phyloP scores from a whole-genome alignment of 2,888 invertebrate genomes.

The Drosophila formosana region DNA sequence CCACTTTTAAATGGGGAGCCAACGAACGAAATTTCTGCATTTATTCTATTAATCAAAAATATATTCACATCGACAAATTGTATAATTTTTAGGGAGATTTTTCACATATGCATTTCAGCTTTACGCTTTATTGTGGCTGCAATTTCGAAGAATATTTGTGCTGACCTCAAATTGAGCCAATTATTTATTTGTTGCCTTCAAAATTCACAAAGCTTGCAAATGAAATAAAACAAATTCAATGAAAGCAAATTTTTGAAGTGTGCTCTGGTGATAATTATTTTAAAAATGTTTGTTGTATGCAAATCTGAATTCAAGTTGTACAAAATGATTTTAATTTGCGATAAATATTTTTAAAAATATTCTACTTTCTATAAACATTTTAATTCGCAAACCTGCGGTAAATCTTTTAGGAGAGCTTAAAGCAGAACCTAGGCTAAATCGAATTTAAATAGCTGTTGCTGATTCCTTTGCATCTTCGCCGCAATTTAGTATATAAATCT shows the following conservation, averaged over 20 bases:
- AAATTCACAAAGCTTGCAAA: not conserved
- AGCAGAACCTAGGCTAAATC: not conserved
- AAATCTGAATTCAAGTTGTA: too few species aligned
- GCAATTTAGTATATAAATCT: slow-evolving; percentile 16
- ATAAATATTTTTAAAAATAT: too few species aligned
- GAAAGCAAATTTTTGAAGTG: not conserved
- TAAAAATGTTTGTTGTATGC: too few species aligned
- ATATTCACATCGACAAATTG: too few species aligned
- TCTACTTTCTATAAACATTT: too few species aligned
- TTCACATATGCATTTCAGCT: too few species aligned
- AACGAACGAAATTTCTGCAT: not conserved
- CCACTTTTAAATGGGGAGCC: not conserved
- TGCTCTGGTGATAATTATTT: too few species aligned
- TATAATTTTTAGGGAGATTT: too few species aligned
- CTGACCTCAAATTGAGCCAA: not conserved
- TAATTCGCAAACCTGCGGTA: too few species aligned
- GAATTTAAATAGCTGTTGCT: not conserved
- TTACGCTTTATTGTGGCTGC: not conserved
- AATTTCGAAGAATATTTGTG: not conserved
- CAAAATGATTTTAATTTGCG: too few species aligned
- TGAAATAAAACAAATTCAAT: not conserved
- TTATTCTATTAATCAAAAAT: too few species aligned
- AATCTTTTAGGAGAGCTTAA: not conserved
- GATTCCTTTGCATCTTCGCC: slow-evolving; percentile 6
- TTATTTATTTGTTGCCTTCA: not conserved